phyloP scores from a whole-genome alignment of 2,888 invertebrate genomes.

The Pemphredon lugubris region DNA sequence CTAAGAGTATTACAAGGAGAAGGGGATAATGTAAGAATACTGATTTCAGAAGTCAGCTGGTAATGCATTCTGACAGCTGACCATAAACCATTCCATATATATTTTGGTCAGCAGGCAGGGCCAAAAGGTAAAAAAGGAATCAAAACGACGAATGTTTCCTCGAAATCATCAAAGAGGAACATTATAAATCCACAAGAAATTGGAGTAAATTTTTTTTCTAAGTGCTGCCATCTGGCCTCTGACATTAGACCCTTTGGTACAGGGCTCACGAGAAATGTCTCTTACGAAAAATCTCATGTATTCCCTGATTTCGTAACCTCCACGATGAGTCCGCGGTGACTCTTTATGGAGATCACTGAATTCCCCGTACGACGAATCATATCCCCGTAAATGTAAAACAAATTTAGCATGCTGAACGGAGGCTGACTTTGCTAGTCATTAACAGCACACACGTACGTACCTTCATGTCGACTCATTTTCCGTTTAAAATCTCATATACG shows the following conservation, averaged over 20 bases:
- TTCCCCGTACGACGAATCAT: background rate
- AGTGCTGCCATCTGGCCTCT: slow-evolving; percentile 80
- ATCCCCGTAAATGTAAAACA: slow-evolving; percentile 19
- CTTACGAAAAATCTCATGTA: slow-evolving; percentile 47
- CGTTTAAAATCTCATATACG: slow-evolving; percentile 81
- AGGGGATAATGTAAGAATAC: slow-evolving; percentile 49
- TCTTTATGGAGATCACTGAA: slow-evolving; percentile 22
- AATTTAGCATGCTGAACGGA: slow-evolving; percentile 26
- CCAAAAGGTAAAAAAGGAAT: background rate
- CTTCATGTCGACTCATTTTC: slow-evolving; percentile 97
- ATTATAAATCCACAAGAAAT: slow-evolving; percentile 67
- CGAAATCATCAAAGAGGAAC: slow-evolving; percentile 37
- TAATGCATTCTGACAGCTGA: slow-evolving; percentile 59
- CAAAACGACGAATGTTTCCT: slow-evolving; percentile 16
- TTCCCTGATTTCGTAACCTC: slow-evolving; percentile 66
- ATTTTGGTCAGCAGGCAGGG: background rate
- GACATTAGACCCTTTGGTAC: slow-evolving; percentile 73
- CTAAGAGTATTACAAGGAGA: slow-evolving; percentile 45
- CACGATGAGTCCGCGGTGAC: slow-evolving; percentile 31
- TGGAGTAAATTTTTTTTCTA: slow-evolving; percentile 64
- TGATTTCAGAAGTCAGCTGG: slow-evolving; percentile 63
- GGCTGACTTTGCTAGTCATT: slow-evolving; percentile 60
- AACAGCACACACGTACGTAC: slow-evolving; percentile 84
- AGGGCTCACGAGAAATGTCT: slow-evolving; percentile 58
- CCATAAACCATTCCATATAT: slow-evolving; percentile 5